Base-by-base conservation (phyloP, 2,113 vertebrate species). In the Scophthalmus maximus region DNA sequence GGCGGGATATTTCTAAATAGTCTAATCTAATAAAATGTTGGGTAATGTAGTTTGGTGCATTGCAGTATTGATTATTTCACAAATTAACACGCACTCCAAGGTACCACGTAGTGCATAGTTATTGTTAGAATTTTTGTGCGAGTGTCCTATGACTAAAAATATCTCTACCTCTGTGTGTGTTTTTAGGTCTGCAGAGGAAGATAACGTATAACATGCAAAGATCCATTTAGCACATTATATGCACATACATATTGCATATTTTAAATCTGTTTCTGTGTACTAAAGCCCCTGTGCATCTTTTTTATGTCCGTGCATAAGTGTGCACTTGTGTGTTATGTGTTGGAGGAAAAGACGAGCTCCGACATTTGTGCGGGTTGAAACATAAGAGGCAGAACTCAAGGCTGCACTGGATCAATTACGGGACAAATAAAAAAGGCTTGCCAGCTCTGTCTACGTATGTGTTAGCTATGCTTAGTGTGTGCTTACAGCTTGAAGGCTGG, bases 401-500 rank as follows among this genome's bases (percentile, higher is more conserved):
- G 95, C 94, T 3, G 50, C 91, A 0, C 85, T 94, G 68, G 94
- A 93, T 94, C 76, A 93, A 92, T 6, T 81, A 80, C 85, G 95
- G 95, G 95, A 91, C 94, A 0, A 76, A 90, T 75, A 95, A 89
- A 79, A 95, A 92, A 77, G 8, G 91, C 93, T 57, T 88, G 23
- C 3, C 95, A 94, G 95, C 93, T 95, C 32, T 83, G 89, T 4
- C 94, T 94, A 44, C 86, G 94, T 64, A 92, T 86, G 68, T 90
- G 77, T 20, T 95, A 94, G 94, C 94, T 94, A 34, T 6, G 93
- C 42, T 81, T 79, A 23, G 93, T 94, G 38, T 89, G 86, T 68
- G 92, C 90, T 36, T 87, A 87, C 14, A 93, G 94, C 44, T 63
- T 94, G 74, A 96, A 96, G 95, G 95, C 95, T 68, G 38, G 51